phyloP scores from a whole-genome alignment of 2,113 vertebrate genomes.

The Myotis brandtii region DNA sequence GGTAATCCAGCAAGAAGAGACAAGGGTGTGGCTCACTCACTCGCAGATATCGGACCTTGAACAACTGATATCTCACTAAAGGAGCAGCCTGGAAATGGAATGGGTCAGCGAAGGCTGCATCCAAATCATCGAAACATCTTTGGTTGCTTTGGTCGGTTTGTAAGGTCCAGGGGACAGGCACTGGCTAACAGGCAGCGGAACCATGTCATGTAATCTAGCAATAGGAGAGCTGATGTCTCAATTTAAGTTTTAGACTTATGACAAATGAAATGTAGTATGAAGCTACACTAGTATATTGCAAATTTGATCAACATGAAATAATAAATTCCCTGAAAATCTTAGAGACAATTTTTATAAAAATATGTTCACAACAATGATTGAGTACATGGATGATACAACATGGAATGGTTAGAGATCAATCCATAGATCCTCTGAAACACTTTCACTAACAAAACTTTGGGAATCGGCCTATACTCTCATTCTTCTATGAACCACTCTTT shows the following conservation, averaged over 20 bases:
- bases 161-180: not conserved
- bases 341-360: not conserved
- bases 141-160: slow-evolving; percentile 1
- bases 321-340: not conserved
- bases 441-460: not conserved
- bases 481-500: not conserved
- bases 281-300: not conserved
- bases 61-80: not conserved
- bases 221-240: not conserved
- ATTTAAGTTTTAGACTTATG: not conserved
- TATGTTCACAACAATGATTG: not conserved
- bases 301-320: slow-evolving; percentile 29
- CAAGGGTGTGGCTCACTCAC: not conserved
- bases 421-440: not conserved
- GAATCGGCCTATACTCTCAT: not conserved
- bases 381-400: not conserved
- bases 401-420: not conserved
- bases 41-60: not conserved
- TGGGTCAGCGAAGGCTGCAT: not conserved
- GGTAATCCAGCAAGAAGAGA: not conserved
- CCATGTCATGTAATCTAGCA: not conserved
- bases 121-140: not conserved
- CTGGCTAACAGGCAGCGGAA: not conserved
- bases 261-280: slow-evolving; percentile 25
- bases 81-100: not conserved